Conservation (phyloP, 2,888 invertebrate species). For the Callosobruchus maculatus region DNA sequence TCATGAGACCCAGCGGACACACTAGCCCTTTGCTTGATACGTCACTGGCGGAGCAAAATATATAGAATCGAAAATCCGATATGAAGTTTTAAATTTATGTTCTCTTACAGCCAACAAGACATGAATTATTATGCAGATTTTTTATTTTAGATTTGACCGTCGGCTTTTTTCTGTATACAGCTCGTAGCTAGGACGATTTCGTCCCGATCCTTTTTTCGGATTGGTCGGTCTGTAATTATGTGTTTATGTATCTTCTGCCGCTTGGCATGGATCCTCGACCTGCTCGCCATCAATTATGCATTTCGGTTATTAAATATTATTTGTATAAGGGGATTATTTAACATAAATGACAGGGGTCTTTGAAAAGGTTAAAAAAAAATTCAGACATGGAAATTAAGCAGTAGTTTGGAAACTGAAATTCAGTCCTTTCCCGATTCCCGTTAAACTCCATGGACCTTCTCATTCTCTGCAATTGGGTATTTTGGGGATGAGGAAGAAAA, state of each 20-base stretch:
- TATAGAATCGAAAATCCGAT: background rate
- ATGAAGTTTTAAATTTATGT: background rate
- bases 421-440: no score
- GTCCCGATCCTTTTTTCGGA: background rate
- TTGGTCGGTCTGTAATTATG: background rate
- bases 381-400: no score
- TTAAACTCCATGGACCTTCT: no score
- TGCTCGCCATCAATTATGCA: background rate
- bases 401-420: no score
- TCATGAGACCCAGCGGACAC: no score
- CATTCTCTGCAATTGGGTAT: no score
- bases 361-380: no score
- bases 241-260: background rate
- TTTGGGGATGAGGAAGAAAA: no score
- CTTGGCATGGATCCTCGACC: background rate
- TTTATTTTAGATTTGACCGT: background rate
- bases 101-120: background rate
- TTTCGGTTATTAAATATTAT: background rate
- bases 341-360: no score
- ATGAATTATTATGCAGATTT: background rate
- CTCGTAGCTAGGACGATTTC: background rate
- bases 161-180: background rate
- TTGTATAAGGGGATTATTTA: background rate
- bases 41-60: background rate
- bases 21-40: background rate